Evolutionary conservation across 2,888 invertebrate genomes (phyloP).

Genomic region (Stenoptilia bipunctidactyla): DNA sequence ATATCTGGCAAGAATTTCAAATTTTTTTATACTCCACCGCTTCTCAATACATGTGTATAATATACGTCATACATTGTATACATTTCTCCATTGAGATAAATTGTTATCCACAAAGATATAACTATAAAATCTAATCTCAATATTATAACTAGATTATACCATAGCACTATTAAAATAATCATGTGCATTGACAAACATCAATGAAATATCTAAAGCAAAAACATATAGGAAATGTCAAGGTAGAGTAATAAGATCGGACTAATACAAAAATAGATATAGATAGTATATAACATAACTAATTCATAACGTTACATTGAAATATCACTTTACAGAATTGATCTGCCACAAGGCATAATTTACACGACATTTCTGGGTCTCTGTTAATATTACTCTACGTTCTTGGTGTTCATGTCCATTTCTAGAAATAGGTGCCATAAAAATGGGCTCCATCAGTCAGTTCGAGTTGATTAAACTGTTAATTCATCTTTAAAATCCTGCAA

Average conservation of each 20-base stretch:
- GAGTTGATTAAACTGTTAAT: no score
- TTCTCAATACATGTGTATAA: constrained; percentile 32
- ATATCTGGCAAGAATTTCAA: constrained; percentile 55
- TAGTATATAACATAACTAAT: constrained; percentile 19
- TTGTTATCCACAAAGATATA: constrained; percentile 50
- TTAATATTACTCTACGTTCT: no score
- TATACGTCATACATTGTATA: constrained; percentile 50
- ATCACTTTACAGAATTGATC: constrained; percentile 44
- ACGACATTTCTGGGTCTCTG: background rate
- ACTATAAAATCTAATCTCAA: constrained; percentile 61
- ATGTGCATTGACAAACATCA: constrained; percentile 23
- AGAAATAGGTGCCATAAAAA: no score
- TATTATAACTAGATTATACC: constrained; percentile 35
- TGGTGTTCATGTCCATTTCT: no score
- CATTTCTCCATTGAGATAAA: constrained; percentile 48
- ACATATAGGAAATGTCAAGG: background rate
- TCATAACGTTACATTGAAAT: constrained; percentile 44
- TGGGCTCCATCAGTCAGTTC: no score
- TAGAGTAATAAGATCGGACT: constrained; percentile 11
- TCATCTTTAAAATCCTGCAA: no score
- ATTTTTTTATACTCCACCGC: constrained; percentile 32
- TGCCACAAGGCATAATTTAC: constrained; percentile 23
- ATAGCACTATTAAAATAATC: constrained; percentile 11
- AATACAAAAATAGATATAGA: constrained; percentile 36
- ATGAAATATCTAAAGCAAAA: constrained; percentile 1